Evolutionary conservation across 2,113 vertebrate genomes (phyloP).

Genomic region (Parotia lawesii): DNA sequence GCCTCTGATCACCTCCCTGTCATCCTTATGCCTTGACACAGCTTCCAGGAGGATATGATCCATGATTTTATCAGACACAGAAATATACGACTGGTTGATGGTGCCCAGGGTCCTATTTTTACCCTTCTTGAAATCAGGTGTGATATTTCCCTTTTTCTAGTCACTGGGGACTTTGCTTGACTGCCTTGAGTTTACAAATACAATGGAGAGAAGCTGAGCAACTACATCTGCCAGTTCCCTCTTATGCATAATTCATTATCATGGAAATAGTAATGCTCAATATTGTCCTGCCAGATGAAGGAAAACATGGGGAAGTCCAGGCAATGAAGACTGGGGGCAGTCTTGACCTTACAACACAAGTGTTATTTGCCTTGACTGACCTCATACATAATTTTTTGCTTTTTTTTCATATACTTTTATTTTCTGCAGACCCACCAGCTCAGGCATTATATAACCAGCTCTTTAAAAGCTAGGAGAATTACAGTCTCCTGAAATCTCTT

Average conservation of each 20-base stretch:
- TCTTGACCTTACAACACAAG: not conserved
- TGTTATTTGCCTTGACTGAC: not conserved
- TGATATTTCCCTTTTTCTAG: not conserved
- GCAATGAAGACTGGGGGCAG: not conserved
- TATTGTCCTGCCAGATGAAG: not conserved
- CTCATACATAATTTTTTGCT: not conserved
- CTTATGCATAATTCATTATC: not conserved
- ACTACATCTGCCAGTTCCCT: not conserved
- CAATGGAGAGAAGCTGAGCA: not conserved
- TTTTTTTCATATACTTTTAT: not conserved
- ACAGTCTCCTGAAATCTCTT: slow-evolving; percentile 10
- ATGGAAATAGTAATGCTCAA: not conserved
- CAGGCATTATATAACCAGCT: slow-evolving; percentile 9
- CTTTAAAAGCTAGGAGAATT: slow-evolving; percentile 23
- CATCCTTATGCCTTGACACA: not conserved
- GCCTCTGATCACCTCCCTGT: not conserved
- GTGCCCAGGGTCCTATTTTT: not conserved
- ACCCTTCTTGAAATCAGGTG: not conserved
- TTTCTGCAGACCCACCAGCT: not conserved
- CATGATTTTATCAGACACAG: not conserved
- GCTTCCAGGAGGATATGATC: not conserved
- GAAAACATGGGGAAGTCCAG: not conserved
- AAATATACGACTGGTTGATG: not conserved
- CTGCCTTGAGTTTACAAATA: not conserved
- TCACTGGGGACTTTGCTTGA: not conserved